These are phyloP conservation scores for Casuarius casuarius DNA, from an alignment of 2,113 vertebrate species.

Conservation along the genomic window DNA sequence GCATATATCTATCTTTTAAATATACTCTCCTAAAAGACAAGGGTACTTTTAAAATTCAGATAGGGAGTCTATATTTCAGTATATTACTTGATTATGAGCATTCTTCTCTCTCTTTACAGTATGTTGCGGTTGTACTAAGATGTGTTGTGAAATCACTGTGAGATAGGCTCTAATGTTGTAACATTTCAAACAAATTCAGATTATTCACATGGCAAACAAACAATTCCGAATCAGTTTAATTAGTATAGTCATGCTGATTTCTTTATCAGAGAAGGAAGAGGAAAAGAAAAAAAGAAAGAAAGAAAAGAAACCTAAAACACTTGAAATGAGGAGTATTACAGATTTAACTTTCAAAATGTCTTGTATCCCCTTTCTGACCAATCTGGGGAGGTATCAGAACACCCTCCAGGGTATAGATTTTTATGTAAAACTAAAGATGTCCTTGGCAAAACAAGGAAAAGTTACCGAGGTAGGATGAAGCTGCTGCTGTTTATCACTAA, in stretches of 20 bases:
- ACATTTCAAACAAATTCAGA: background rate
- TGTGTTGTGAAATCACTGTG: background rate
- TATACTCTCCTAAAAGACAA: background rate
- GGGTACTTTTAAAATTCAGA: background rate
- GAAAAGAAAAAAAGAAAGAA: no score
- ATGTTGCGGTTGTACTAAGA: background rate
- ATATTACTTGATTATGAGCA: background rate
- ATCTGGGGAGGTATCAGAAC: no score
- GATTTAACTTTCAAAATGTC: no score
- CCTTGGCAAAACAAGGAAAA: no score
- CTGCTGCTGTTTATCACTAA: no score
- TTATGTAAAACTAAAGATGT: no score
- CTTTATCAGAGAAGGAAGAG: background rate
- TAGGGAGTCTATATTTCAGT: background rate
- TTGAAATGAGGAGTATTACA: no score
- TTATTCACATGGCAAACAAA: background rate
- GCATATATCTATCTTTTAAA: background rate
- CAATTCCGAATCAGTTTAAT: background rate
- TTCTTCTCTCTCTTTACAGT: background rate
- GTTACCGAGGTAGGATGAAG: no score
- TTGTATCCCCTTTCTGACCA: no score
- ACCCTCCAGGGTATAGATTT: no score
- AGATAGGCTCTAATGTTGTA: background rate
- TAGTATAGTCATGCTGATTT: background rate
- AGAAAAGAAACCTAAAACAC: no score